phyloP scores from a whole-genome alignment of 1,140 invertebrate genomes.

The Harpegnathos saltator region DNA sequence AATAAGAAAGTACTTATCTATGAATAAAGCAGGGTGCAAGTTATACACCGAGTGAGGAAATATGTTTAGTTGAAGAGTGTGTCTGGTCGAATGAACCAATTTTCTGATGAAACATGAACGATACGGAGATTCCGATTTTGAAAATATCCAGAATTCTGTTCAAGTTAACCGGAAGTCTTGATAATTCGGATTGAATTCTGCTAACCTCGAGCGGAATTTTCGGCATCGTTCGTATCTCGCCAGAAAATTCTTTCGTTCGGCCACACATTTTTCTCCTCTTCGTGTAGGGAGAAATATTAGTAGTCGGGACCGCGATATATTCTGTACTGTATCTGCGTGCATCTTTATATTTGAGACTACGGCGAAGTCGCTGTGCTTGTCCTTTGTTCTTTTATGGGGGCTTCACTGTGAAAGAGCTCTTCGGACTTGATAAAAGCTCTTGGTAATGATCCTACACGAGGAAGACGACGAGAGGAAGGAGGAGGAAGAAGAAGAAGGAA shows the following conservation, averaged over 20 bases:
- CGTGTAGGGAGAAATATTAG: too few relatives aligned
- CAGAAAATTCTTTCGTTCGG: too few relatives aligned
- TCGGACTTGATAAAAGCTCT: constrained; percentile 34
- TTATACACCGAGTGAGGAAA: constrained; percentile 20
- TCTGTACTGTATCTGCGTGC: constrained; percentile 3
- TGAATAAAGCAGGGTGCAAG: constrained; percentile 41
- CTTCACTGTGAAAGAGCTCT: constrained; percentile 47
- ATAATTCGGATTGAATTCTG: too few relatives aligned
- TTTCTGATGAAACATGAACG: too few relatives aligned
- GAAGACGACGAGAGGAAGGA: background rate
- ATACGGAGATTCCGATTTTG: too few relatives aligned
- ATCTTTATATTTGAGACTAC: constrained; percentile 8
- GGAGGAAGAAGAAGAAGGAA: background rate
- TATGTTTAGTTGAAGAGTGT: too few relatives aligned
- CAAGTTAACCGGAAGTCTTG: too few relatives aligned
- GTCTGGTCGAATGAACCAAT: too few relatives aligned
- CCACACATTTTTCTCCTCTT: too few relatives aligned
- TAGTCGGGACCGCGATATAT: constrained; percentile 16
- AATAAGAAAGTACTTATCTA: constrained; percentile 40
- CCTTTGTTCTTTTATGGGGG: constrained; percentile 43
- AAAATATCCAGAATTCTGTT: too few relatives aligned
- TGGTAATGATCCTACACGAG: constrained; percentile 13
- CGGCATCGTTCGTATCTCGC: too few relatives aligned
- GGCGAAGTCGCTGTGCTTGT: constrained; percentile 55
- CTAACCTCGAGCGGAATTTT: too few relatives aligned